Evolutionary conservation across 2,113 vertebrate genomes (phyloP).

Genomic region (Mixornis gularis): DNA sequence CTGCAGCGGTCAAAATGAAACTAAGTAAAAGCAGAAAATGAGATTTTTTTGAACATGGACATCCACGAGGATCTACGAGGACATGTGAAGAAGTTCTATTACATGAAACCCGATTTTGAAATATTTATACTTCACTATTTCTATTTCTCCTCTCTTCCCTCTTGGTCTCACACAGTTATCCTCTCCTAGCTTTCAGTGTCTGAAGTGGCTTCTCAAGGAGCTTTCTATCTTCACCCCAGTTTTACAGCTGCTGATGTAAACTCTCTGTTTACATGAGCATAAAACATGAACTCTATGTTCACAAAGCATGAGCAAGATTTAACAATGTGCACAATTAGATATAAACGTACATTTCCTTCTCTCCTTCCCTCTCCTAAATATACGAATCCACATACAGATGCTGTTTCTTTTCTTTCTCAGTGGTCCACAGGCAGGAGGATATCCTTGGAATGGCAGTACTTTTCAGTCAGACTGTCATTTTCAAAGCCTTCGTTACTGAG

Average conservation of each 20-base stretch:
- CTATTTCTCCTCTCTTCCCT: rapidly evolving
- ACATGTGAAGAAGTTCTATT: neutral
- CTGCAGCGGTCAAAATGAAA: neutral
- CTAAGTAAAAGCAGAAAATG: neutral
- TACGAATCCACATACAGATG: neutral
- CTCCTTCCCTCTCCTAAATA: neutral
- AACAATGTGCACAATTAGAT: neutral
- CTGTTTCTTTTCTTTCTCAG: neutral
- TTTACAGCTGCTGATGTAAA: neutral
- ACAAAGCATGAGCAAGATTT: neutral
- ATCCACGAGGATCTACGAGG: neutral
- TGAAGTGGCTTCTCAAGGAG: neutral
- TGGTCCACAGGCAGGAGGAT: neutral
- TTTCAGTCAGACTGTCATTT: neutral
- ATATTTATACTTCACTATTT: neutral
- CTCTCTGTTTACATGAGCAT: neutral
- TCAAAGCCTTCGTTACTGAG: neutral
- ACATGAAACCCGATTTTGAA: neutral
- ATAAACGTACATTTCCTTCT: neutral
- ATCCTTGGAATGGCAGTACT: neutral
- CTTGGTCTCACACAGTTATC: neutral
- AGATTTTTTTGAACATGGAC: neutral
- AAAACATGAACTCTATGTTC: neutral
- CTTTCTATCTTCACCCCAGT: neutral
- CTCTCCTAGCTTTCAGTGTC: neutral